Conservation (phyloP, 2,888 invertebrate genomes). For the Achlya flavicornis region DNA sequence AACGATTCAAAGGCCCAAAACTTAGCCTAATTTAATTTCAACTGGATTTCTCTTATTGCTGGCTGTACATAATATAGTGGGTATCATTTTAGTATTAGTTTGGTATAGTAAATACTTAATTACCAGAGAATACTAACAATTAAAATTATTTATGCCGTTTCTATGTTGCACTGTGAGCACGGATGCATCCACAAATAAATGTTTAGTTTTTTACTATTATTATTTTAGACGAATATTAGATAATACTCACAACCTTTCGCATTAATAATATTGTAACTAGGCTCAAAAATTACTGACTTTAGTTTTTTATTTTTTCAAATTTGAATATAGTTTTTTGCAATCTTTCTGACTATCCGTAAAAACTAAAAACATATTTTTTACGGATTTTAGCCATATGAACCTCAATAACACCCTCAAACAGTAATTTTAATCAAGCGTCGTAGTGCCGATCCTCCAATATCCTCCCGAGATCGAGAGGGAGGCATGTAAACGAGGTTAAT, state of each 20-base stretch:
- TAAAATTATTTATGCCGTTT: too few relatives aligned
- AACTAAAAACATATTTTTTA: neutral
- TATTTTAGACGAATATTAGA: too few relatives aligned
- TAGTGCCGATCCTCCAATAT: slow-evolving; percentile 31
- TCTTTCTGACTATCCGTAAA: neutral
- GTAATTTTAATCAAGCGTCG: slow-evolving; percentile 15
- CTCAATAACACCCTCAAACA: neutral
- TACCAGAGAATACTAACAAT: neutral
- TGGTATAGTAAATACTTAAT: neutral
- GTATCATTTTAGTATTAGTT: neutral
- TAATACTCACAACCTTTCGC: too few relatives aligned
- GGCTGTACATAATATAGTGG: neutral
- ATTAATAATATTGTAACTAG: too few relatives aligned
- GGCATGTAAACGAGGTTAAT: slow-evolving; percentile 8
- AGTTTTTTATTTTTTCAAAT: too few relatives aligned
- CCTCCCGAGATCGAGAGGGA: slow-evolving; percentile 21
- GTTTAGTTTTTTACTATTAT: too few relatives aligned
- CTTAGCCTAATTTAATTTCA: slow-evolving; percentile 39
- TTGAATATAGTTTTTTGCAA: too few relatives aligned
- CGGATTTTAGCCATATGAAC: neutral
- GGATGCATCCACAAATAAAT: too few relatives aligned
- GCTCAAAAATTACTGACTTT: too few relatives aligned
- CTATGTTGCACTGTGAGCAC: too few relatives aligned
- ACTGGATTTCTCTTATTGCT: slow-evolving; percentile 26
- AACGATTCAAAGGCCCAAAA: slow-evolving; percentile 26